Evolutionary conservation across 2,797 vertebrate species (phyloP).

Genomic region (Acrocephalus scirpaceus): DNA sequence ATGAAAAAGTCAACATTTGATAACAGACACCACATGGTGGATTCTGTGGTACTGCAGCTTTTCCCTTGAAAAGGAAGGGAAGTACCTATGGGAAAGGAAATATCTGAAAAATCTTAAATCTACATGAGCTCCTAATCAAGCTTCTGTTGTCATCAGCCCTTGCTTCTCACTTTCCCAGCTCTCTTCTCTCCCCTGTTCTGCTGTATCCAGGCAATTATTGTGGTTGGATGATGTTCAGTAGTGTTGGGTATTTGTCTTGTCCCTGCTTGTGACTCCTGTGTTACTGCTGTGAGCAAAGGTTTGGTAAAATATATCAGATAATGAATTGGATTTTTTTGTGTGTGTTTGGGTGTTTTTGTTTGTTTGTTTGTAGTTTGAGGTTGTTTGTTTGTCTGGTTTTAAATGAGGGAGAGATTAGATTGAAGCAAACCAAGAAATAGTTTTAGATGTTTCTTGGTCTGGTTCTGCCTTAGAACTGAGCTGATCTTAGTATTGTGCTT

Average conservation of each 20-base stretch:
- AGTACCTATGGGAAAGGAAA: conserved; percentile 5
- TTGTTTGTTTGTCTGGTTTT: not conserved
- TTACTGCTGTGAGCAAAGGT: not conserved
- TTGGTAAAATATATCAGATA: not conserved
- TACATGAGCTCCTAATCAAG: not conserved
- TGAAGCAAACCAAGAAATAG: not conserved
- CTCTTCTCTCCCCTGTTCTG: not conserved
- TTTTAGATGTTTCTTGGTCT: not conserved
- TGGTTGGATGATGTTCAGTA: not conserved
- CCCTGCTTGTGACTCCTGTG: not conserved
- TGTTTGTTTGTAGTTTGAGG: not conserved
- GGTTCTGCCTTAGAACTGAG: not conserved
- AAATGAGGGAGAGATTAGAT: not conserved
- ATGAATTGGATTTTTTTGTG: not conserved
- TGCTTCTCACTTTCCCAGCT: not conserved
- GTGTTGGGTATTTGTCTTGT: not conserved
- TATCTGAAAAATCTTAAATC: not conserved
- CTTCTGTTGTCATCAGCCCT: not conserved
- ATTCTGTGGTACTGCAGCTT: conserved; percentile 56
- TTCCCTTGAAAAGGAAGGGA: not conserved
- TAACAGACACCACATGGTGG: conserved; percentile 65
- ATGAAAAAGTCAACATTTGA: conserved; percentile 66
- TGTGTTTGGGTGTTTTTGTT: not conserved
- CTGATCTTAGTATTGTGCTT: not conserved
- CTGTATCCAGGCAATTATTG: not conserved